Percentiles rank a stretch among this genome's conserved stretches.
Conservation (phyloP, 2,797 vertebrate species). For the Sebastes nivosus region DNA sequence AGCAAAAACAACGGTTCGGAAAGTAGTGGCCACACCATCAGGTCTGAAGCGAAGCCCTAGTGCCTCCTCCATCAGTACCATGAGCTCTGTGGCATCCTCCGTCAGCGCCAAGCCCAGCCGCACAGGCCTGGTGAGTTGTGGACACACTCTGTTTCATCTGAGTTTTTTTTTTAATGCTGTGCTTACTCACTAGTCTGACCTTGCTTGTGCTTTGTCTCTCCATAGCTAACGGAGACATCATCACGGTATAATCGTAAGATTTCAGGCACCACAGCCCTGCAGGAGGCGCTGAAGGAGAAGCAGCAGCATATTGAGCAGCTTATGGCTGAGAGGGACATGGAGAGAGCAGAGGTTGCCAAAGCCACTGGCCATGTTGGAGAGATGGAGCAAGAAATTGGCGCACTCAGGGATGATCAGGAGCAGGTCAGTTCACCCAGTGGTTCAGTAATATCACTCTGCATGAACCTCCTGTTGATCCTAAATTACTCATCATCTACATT, state of each 20-base stretch:
- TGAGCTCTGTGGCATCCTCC: slow-evolving; percentile 96
- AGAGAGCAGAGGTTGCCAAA: slow-evolving; percentile 96
- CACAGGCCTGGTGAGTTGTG: slow-evolving; percentile 91
- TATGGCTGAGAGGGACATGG: slow-evolving; percentile 95
- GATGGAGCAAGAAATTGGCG: slow-evolving; percentile 91
- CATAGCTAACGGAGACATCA: slow-evolving; percentile 96
- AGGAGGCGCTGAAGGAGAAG: slow-evolving; percentile 98
- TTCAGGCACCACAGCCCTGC: slow-evolving; percentile 96
- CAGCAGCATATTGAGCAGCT: slow-evolving; percentile 99
- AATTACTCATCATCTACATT: not conserved
- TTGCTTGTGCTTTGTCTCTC: slow-evolving; percentile 46
- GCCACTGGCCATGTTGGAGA: slow-evolving; percentile 96
- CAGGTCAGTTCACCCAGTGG: slow-evolving; percentile 85
- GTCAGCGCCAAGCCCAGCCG: slow-evolving; percentile 98
- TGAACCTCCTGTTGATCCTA: not conserved
- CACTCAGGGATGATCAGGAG: slow-evolving; percentile 93
- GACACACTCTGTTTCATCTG: not conserved
- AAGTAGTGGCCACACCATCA: slow-evolving; percentile 83
- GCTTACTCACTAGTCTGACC: not conserved
- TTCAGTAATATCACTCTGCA: not conserved
- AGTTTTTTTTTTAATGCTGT: not conserved
- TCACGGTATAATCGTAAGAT: slow-evolving; percentile 96
- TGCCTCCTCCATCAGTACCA: slow-evolving; percentile 94
- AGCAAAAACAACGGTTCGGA: slow-evolving; percentile 90
- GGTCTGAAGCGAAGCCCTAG: slow-evolving; percentile 95